These are phyloP conservation scores for Microtus californicus DNA, from an alignment of 2,797 vertebrate genomes.

Conservation along the genomic window DNA sequence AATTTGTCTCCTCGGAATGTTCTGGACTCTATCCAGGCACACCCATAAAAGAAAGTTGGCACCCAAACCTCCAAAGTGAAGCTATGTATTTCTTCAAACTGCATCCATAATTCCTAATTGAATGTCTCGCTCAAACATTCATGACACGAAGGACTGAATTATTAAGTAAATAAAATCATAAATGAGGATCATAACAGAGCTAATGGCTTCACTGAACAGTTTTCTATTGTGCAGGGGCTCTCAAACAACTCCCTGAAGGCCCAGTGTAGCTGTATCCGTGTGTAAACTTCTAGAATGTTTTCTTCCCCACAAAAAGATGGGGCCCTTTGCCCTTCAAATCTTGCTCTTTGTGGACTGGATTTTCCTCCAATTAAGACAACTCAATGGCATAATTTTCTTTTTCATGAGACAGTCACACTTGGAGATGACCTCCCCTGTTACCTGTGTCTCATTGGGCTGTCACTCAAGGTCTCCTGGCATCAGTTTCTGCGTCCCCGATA, in stretches of 20 bases:
- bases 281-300: background rate
- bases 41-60: slow-evolving; percentile 75
- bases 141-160: slow-evolving; percentile 58
- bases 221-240: slow-evolving; percentile 18
- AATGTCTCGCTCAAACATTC: slow-evolving; percentile 76
- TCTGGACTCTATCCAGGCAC: slow-evolving; percentile 53
- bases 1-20: slow-evolving; percentile 68
- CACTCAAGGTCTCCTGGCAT: slow-evolving; percentile 66
- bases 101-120: slow-evolving; percentile 70
- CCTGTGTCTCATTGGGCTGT: slow-evolving; percentile 65
- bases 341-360: background rate
- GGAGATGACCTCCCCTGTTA: background rate
- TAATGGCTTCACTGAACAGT: slow-evolving; percentile 56
- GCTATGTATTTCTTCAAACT: slow-evolving; percentile 56
- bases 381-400: background rate
- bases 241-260: background rate
- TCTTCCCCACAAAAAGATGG: background rate
- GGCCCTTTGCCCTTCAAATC: background rate
- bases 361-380: background rate
- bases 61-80: slow-evolving; percentile 29
- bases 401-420: slow-evolving; percentile 56
- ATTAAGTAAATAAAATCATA: slow-evolving; percentile 77
- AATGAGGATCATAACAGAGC: slow-evolving; percentile 56
- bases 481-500: slow-evolving; percentile 59
- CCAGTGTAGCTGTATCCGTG: background rate